Evolutionary conservation across 2,888 invertebrate genomes (phyloP).

Genomic region (Clostera curtula): DNA sequence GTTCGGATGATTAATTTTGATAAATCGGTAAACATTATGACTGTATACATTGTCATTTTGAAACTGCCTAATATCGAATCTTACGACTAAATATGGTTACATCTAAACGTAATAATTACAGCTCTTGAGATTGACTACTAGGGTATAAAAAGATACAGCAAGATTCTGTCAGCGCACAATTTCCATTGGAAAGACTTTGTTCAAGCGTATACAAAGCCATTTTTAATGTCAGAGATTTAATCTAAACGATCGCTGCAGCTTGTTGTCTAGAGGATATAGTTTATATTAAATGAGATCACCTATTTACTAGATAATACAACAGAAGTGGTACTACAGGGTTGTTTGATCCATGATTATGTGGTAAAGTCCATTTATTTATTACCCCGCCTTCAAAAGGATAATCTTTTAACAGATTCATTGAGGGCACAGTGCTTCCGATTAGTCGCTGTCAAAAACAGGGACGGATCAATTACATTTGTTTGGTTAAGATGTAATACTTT

Average conservation of each 20-base stretch:
- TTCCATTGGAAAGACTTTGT: conserved; percentile 33
- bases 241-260: conserved; percentile 22
- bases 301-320: conserved; percentile 10
- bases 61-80: too few relatives aligned
- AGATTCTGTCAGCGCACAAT: conserved; percentile 34
- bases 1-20: too few relatives aligned
- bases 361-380: too few relatives aligned
- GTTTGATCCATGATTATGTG: too few relatives aligned
- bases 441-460: conserved; percentile 21
- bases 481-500: neutral
- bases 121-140: too few relatives aligned
- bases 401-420: conserved; percentile 23
- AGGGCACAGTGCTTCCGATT: conserved; percentile 20
- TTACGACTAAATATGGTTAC: too few relatives aligned
- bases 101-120: too few relatives aligned
- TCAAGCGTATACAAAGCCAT: conserved; percentile 28
- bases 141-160: too few relatives aligned
- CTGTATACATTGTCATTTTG: too few relatives aligned
- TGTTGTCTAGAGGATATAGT: conserved; percentile 20
- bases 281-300: conserved; percentile 19
- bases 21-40: too few relatives aligned
- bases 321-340: conserved; percentile 2
- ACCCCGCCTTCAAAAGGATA: conserved; percentile 9
- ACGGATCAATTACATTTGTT: conserved; percentile 2
- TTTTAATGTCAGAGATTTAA: conserved; percentile 33